A percentile compares a stretch with the other conserved stretches of the same genome.
phyloP scores from a whole-genome alignment of 2,888 invertebrate species.

The Fragum sueziense region DNA sequence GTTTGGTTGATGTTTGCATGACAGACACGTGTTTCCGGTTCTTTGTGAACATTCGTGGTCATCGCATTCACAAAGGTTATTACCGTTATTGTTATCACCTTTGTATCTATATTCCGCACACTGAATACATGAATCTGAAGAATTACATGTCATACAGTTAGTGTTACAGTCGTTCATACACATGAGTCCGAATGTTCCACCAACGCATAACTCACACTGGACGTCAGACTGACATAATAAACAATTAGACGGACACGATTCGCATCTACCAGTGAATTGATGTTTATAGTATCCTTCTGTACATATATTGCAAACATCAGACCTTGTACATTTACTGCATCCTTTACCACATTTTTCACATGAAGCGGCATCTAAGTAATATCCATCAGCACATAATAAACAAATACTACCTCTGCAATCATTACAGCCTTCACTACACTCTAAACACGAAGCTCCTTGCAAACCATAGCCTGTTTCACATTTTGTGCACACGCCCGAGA shows the following conservation, averaged over 20 bases:
- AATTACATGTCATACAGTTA: neutral
- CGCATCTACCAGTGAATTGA: neutral
- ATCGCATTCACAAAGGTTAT: conserved; percentile 11
- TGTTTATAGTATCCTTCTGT: neutral
- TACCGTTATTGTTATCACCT: neutral
- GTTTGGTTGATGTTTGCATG: neutral
- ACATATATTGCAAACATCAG: neutral
- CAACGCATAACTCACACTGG: neutral
- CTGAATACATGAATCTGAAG: neutral
- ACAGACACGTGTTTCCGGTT: neutral
- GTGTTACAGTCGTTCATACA: neutral
- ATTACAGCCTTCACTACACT: too few relatives aligned
- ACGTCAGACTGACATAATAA: neutral
- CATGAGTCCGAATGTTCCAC: neutral
- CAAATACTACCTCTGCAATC: too few relatives aligned
- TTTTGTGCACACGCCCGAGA: too few relatives aligned
- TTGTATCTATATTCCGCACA: neutral
- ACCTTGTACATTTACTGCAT: neutral
- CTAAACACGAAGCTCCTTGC: too few relatives aligned
- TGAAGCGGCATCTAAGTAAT: neutral
- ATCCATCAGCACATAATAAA: neutral
- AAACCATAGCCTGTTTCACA: too few relatives aligned
- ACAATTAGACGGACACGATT: neutral
- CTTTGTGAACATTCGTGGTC: neutral
- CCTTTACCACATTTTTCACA: neutral